These are phyloP conservation scores for Chrysaora quinquecirrha DNA, from an alignment of 30 jellyfish, hydroid and myxozoan species.

Conservation along the genomic window DNA sequence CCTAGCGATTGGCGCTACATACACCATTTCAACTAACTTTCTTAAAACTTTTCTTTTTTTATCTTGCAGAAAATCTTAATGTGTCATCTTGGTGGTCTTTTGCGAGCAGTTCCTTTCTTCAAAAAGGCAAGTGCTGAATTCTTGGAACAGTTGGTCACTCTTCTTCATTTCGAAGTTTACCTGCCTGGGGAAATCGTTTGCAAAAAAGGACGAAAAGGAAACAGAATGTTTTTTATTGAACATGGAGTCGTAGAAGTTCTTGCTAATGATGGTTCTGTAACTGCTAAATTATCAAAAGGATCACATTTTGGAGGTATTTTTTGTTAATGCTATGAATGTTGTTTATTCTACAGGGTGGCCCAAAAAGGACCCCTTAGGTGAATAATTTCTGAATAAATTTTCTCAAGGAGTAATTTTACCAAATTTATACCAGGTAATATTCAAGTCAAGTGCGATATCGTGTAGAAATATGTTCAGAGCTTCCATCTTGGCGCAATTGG, in stretches of 20 bases:
- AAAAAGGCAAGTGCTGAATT: conserved; percentile 45
- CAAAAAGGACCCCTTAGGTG: no score
- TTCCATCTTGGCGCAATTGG: no score
- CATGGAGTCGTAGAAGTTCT: conserved; percentile 71
- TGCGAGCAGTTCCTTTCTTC: conserved; percentile 65
- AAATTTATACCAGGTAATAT: no score
- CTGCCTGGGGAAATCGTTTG: conserved; percentile 28
- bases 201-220: conserved; percentile 56
- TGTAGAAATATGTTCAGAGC: no score
- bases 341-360: no score
- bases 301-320: conserved; percentile 67
- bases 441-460: no score
- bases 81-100: conserved; percentile 53
- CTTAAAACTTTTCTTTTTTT: no score
- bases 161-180: conserved; percentile 53
- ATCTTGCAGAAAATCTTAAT: conserved; percentile 63
- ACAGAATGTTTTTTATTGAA: conserved; percentile 56
- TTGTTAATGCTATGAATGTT: neutral
- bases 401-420: no score
- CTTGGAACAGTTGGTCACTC: conserved; percentile 41
- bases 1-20: no score
- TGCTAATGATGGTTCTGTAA: conserved; percentile 27
- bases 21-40: no score
- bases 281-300: conserved; percentile 57
- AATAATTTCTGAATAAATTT: no score